A percentile compares a stretch with the other conserved stretches of the same genome.
These are phyloP conservation scores for Nymphalis polychloros DNA, from an alignment of 2,888 invertebrate genomes.

Conservation along the genomic window DNA sequence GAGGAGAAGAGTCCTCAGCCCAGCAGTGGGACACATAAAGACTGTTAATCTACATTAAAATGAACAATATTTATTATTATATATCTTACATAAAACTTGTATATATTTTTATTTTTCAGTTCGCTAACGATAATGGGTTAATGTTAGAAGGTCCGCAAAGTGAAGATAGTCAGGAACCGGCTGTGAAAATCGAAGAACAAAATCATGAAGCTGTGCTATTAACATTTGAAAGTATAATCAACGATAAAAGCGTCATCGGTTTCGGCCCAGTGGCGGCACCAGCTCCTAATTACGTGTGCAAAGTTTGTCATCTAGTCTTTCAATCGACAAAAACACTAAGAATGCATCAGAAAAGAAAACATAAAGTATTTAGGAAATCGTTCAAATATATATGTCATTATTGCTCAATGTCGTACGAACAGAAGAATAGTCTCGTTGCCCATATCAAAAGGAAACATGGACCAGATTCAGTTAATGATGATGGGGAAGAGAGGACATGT, in stretches of 20 bases:
- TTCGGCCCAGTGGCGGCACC: conserved; percentile 36
- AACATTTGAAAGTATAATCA: conserved; percentile 67
- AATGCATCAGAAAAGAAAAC: conserved; percentile 69
- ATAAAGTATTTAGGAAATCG: conserved; percentile 58
- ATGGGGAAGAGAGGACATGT: conserved; percentile 62
- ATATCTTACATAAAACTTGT: no score
- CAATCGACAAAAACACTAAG: conserved; percentile 61
- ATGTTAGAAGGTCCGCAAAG: conserved; percentile 53
- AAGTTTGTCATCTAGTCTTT: conserved; percentile 73
- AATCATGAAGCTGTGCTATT: conserved; percentile 62
- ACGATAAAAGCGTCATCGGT: conserved; percentile 47
- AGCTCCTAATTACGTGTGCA: conserved; percentile 54
- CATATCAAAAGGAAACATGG: conserved; percentile 72
- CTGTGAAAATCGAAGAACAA: conserved; percentile 60
- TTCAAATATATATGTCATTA: conserved; percentile 67
- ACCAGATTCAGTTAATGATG: conserved; percentile 56
- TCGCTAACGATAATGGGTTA: conserved; percentile 55
- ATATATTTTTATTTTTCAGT: conserved; percentile 49
- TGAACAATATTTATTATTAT: no score
- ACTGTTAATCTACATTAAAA: no score
- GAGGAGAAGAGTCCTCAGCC: no score
- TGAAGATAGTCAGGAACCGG: conserved; percentile 61
- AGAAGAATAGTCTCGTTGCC: conserved; percentile 67
- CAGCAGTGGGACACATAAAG: no score
- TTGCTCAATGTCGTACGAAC: conserved; percentile 71